Percentiles rank a stretch among this genome's conserved stretches.
Evolutionary conservation across 2,888 invertebrate genomes (phyloP).

Genomic region (Drosophila peninsularis): DNA sequence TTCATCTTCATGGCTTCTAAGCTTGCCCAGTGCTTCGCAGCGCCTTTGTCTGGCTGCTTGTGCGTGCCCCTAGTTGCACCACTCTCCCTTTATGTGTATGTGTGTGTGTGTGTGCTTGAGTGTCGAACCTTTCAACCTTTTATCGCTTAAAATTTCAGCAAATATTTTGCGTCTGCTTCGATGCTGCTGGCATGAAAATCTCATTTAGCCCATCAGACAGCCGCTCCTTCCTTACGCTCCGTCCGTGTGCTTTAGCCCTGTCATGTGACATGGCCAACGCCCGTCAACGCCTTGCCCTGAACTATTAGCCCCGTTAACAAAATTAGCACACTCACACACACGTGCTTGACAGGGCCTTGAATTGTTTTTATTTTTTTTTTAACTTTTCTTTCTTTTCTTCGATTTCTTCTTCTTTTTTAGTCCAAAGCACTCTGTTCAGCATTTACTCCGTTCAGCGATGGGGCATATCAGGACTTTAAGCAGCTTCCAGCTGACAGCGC

Average conservation of each 20-base stretch:
- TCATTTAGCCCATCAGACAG: slow-evolving; percentile 57
- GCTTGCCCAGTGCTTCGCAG: slow-evolving; percentile 31
- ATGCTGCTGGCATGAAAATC: slow-evolving; percentile 53
- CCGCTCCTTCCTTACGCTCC: slow-evolving; percentile 12
- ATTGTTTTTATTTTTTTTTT: slow-evolving; percentile 18
- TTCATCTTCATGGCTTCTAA: slow-evolving; percentile 53
- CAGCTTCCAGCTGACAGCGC: slow-evolving; percentile 55
- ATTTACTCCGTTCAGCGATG: slow-evolving; percentile 42
- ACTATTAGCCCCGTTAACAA: slow-evolving; percentile 68
- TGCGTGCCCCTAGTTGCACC: not conserved
- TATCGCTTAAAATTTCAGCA: slow-evolving; percentile 71
- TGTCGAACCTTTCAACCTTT: slow-evolving; percentile 69
- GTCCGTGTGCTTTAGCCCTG: slow-evolving; percentile 23
- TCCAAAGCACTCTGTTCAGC: slow-evolving; percentile 25
- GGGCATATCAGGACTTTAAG: slow-evolving; percentile 43
- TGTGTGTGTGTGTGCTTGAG: slow-evolving; percentile 15
- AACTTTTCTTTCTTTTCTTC: not conserved
- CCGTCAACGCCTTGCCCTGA: slow-evolving; percentile 48
- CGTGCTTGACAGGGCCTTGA: slow-evolving; percentile 17
- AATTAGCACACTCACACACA: slow-evolving; percentile 56
- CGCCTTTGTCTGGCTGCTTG: slow-evolving; percentile 28
- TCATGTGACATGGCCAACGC: slow-evolving; percentile 47
- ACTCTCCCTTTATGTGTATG: no score
- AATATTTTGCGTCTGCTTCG: slow-evolving; percentile 51
- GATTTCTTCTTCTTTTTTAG: slow-evolving; percentile 1